A percentile compares a stretch with the other conserved stretches of the same genome.
These are phyloP conservation scores for Cromileptes altivelis DNA, from an alignment of 2,113 vertebrate genomes.

Conservation along the genomic window DNA sequence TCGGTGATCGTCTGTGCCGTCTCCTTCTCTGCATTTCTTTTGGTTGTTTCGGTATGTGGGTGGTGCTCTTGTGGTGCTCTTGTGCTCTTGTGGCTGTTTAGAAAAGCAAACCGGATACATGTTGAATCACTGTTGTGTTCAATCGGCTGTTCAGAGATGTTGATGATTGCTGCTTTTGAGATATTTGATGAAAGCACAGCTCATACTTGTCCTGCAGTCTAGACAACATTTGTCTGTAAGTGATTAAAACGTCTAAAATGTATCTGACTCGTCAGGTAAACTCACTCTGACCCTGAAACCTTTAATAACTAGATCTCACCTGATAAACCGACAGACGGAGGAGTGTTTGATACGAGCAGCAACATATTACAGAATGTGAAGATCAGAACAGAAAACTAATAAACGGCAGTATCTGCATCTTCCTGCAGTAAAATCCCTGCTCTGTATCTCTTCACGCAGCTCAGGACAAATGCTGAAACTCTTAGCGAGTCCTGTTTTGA, in stretches of 20 bases:
- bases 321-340: background rate
- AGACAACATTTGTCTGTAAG: background rate
- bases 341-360: background rate
- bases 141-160: background rate
- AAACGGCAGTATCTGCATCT: background rate
- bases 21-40: background rate
- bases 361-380: background rate
- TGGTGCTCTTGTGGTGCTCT: no score
- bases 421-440: background rate
- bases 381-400: background rate
- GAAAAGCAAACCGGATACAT: background rate
- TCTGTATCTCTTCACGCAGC: background rate
- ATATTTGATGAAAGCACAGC: background rate
- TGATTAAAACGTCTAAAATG: background rate
- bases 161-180: background rate
- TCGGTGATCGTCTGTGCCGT: background rate
- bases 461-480: slow-evolving; percentile 5
- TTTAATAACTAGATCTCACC: background rate
- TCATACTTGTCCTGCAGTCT: background rate
- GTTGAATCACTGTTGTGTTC: background rate
- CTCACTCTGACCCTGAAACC: background rate
- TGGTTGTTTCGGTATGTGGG: background rate
- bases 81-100: background rate
- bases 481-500: background rate
- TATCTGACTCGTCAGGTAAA: background rate